Evolutionary conservation across 2,113 vertebrate genomes (phyloP), one percentile per base, ranked within the genome.

Genomic region (Ellobius talpinus): DNA sequence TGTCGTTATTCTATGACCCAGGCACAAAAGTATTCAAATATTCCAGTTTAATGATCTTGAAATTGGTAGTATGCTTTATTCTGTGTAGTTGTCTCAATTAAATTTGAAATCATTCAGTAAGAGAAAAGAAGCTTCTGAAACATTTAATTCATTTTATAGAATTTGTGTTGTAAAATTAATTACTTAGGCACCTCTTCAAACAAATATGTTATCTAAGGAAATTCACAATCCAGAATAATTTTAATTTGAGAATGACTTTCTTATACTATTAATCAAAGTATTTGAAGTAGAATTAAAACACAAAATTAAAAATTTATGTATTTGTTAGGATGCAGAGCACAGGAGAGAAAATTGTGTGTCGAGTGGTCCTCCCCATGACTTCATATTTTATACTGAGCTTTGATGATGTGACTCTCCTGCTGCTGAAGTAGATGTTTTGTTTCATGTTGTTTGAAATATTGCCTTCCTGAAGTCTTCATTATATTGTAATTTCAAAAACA

Each of bases 101-200:
- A 91, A 96, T 70, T 36, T 84, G 87, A 97, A 97, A 92, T 39
- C 79, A 73, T 58, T 50, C 61, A 91, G 2, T 78, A 93, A 85
- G 7, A 96, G 16, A 97, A 98, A 97, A 94, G 70, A 65, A 96
- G 36, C 10, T 97, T 93, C 91, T 52, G 81, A 92, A 96, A 9
- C 61, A 96, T 89, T 91, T 19, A 94, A 36, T 94, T 78, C 91
- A 87, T 95, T 95, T 93, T 66, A 63, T 11, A 93, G 91, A 97
- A 88, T 73, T 96, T 70, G 58, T 31, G 47, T 77, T 92, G 72
- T 70, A 92, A 89, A 72, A 97, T 89, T 97, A 90, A 97, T 96
- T 91, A 5, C 70, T 94, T 88, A 86, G 70, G 94, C 97, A 95
- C 1, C 63, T 94, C 89, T 39, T 3, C 78, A 42, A 84, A 89